Conservation (phyloP, 2,113 vertebrate genomes). For the Fregata magnificens region DNA sequence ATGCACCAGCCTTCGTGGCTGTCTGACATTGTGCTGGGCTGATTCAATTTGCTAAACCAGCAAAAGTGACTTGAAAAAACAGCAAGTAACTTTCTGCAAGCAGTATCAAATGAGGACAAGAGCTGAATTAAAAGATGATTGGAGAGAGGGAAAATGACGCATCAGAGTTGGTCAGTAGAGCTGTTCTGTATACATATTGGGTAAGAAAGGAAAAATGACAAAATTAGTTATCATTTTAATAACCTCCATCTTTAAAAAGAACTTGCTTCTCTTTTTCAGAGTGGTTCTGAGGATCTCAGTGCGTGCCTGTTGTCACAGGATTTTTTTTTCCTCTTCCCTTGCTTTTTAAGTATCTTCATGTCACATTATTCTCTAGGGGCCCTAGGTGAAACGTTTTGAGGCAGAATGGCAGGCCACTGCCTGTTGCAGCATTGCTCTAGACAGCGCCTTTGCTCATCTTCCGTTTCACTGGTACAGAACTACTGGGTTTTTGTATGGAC, state of each 20-base stretch:
- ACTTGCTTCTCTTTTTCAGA: not conserved
- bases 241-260: not conserved
- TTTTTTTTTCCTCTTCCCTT: not conserved
- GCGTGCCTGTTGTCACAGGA: not conserved
- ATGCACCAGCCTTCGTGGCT: not conserved
- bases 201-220: not conserved
- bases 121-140: not conserved
- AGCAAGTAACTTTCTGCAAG: not conserved
- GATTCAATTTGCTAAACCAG: not conserved
- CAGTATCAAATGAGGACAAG: not conserved
- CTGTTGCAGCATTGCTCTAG: not conserved
- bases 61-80: not conserved
- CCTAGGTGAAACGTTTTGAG: not conserved
- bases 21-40: not conserved
- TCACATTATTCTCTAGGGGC: not conserved
- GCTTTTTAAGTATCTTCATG: not conserved
- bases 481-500: not conserved
- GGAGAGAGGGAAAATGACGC: not conserved
- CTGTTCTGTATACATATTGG: fast-evolving
- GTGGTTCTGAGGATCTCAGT: not conserved
- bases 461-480: not conserved
- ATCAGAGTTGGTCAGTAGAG: not conserved
- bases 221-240: not conserved
- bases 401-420: not conserved
- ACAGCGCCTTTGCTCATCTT: not conserved